Evolutionary conservation across 2,797 vertebrate genomes (phyloP).

Genomic region (Geotrypetes seraphini): DNA sequence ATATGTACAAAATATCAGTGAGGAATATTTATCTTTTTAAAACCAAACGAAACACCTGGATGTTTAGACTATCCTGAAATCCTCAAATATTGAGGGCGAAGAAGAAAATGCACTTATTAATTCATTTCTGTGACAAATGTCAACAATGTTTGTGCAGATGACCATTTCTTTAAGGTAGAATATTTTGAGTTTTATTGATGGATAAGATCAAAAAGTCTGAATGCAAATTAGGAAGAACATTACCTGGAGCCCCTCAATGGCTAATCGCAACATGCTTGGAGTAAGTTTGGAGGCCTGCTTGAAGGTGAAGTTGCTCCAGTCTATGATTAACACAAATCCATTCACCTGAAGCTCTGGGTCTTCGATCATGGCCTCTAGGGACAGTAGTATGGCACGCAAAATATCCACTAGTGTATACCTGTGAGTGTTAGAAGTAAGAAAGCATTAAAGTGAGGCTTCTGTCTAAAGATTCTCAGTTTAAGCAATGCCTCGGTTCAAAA

Average conservation of each 20-base stretch:
- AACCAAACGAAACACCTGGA: too few relatives aligned
- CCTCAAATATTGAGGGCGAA: too few relatives aligned
- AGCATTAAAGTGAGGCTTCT: constrained; percentile 8
- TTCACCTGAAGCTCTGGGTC: constrained; percentile 95
- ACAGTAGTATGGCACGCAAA: constrained; percentile 88
- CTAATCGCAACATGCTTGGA: constrained; percentile 91
- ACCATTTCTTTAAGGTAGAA: constrained; percentile 11
- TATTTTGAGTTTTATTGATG: background rate
- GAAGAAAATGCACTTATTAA: too few relatives aligned
- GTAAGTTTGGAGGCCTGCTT: constrained; percentile 96
- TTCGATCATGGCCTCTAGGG: constrained; percentile 95
- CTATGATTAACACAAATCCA: constrained; percentile 97
- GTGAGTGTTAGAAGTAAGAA: constrained; percentile 12
- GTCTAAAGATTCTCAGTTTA: too few relatives aligned
- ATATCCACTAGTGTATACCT: constrained; percentile 97
- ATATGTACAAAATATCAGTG: too few relatives aligned
- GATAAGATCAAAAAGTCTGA: background rate
- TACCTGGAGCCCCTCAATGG: constrained; percentile 95
- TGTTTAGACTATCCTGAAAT: too few relatives aligned
- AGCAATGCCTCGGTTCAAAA: too few relatives aligned
- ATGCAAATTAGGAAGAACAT: too few relatives aligned
- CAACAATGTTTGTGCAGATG: background rate
- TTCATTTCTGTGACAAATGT: background rate
- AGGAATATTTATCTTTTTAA: too few relatives aligned
- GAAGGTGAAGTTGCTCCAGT: constrained; percentile 99